Evolutionary conservation across 2,888 invertebrate genomes (phyloP).

Genomic region (Gonocerus acuteangulatus): DNA sequence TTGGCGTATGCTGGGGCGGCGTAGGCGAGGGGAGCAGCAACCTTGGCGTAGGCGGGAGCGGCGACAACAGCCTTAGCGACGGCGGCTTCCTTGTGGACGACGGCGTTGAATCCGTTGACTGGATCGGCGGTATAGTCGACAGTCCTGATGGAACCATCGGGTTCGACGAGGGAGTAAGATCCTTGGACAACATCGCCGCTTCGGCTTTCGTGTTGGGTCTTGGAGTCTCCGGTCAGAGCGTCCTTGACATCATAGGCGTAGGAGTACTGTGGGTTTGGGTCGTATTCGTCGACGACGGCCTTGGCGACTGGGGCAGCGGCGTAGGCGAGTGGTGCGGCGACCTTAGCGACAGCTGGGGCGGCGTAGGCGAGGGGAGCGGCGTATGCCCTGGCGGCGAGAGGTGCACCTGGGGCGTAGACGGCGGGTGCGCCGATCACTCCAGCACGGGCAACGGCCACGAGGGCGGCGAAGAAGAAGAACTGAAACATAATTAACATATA

Average conservation of each 20-base stretch:
- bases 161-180: slow-evolving; percentile 12
- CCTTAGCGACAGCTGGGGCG: slow-evolving; percentile 22
- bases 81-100: slow-evolving; percentile 18
- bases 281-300: slow-evolving; percentile 3
- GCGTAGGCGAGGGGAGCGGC: slow-evolving; percentile 22
- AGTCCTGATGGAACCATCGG: slow-evolving; percentile 8
- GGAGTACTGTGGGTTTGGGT: slow-evolving; percentile 19
- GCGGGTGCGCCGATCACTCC: slow-evolving; percentile 34
- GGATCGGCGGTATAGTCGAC: slow-evolving; percentile 23
- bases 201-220: slow-evolving; percentile 8
- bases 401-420: slow-evolving; percentile 25
- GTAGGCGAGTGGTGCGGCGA: neutral
- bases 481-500: slow-evolving; percentile 4
- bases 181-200: slow-evolving; percentile 17
- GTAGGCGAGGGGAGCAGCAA: slow-evolving; percentile 21
- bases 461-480: slow-evolving; percentile 31
- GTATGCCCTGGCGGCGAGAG: slow-evolving; percentile 21
- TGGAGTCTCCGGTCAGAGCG: slow-evolving; percentile 24
- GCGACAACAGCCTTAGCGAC: slow-evolving; percentile 10
- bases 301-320: slow-evolving; percentile 1
- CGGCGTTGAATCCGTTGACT: slow-evolving; percentile 23
- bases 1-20: slow-evolving; percentile 27
- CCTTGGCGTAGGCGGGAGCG: neutral
- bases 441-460: slow-evolving; percentile 33
- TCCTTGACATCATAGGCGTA: slow-evolving; percentile 21